These are phyloP conservation scores for Platichthys stellatus DNA, from an alignment of 2,113 vertebrate species.

Conservation along the genomic window DNA sequence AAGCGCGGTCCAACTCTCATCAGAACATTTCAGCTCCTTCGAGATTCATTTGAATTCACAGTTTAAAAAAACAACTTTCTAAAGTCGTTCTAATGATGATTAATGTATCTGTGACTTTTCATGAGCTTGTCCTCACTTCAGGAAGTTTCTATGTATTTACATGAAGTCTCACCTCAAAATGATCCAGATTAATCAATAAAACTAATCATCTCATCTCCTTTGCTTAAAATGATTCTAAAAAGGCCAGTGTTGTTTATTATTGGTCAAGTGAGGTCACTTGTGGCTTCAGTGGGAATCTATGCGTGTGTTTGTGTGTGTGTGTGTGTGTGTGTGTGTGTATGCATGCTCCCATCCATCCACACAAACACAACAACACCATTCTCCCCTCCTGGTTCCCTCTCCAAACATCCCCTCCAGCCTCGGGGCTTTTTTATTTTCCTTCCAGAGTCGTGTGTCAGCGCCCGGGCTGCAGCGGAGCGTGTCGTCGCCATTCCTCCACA, in stretches of 20 bases:
- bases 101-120: too few relatives aligned
- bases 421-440: background rate
- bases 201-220: background rate
- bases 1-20: too few relatives aligned
- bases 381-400: constrained; percentile 19
- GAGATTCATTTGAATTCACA: too few relatives aligned
- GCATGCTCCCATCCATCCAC: constrained; percentile 3
- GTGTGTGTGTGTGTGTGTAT: too few relatives aligned
- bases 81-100: too few relatives aligned
- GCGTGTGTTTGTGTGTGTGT: too few relatives aligned
- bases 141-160: background rate
- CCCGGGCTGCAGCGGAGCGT: constrained; percentile 38
- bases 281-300: constrained; percentile 4
- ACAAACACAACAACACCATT: constrained; percentile 14
- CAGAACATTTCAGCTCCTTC: too few relatives aligned
- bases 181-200: background rate
- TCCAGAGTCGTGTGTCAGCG: constrained; percentile 55
- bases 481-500: constrained; percentile 34
- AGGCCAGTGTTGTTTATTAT: background rate
- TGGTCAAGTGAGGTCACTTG: constrained; percentile 21
- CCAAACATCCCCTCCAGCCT: constrained; percentile 34
- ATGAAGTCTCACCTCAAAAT: background rate
- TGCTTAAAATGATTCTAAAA: background rate
- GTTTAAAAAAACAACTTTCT: too few relatives aligned
- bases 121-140: too few relatives aligned